These are phyloP conservation scores for Zaprionus lachaisei DNA, from an alignment of 1,140 invertebrate species.

Conservation along the genomic window DNA sequence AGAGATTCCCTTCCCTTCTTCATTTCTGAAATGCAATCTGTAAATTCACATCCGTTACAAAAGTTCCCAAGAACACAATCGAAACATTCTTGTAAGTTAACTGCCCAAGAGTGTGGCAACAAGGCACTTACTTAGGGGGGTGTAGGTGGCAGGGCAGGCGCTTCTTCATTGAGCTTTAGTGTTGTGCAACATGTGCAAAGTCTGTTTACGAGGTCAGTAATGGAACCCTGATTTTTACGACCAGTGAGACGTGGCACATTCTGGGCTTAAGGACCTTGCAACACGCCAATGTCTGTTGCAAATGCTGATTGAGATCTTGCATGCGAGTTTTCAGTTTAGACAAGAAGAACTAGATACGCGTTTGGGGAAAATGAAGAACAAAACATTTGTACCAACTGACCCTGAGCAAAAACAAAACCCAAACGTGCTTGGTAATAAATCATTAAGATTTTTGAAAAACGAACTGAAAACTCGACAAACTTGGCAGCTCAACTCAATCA, in stretches of 20 bases:
- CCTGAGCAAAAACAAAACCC: conserved; percentile 29
- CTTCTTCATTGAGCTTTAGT: conserved; percentile 50
- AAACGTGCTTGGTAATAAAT: conserved; percentile 52
- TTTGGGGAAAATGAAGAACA: conserved; percentile 14
- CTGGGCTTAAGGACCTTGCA: conserved; percentile 33
- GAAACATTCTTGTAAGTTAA: background rate
- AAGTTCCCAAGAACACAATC: conserved; percentile 2
- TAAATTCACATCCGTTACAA: background rate
- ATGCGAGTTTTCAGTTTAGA: conserved; percentile 34
- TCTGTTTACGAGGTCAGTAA: conserved; percentile 60
- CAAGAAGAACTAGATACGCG: conserved; percentile 6
- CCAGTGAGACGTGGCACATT: conserved; percentile 3
- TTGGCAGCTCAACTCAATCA: conserved; percentile 37
- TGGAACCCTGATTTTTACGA: conserved; percentile 43
- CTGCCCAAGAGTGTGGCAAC: conserved; percentile 7
- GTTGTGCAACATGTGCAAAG: conserved; percentile 33
- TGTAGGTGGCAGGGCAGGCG: conserved; percentile 23
- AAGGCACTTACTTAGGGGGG: conserved; percentile 20
- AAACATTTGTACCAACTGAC: conserved; percentile 16
- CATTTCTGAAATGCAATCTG: too few relatives aligned
- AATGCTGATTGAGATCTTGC: conserved; percentile 35
- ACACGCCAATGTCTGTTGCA: conserved; percentile 26
- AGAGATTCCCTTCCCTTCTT: too few relatives aligned
- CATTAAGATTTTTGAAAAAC: conserved; percentile 34
- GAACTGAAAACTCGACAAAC: conserved; percentile 33